Conservation (phyloP, 2,797 vertebrate species). For the Macroramphosus scolopax region DNA sequence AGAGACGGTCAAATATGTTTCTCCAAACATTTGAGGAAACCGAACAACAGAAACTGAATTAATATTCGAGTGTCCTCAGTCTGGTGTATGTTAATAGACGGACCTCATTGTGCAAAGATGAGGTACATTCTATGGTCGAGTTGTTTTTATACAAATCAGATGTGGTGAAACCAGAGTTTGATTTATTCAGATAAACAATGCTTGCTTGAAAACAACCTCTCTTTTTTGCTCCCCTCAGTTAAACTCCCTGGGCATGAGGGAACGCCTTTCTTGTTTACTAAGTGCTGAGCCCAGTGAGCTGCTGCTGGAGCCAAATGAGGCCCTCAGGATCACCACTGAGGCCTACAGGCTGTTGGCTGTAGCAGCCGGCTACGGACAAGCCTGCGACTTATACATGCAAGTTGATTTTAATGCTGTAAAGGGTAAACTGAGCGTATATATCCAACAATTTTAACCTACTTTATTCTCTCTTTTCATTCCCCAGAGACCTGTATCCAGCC, state of each 20-base stretch:
- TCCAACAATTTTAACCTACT: neutral
- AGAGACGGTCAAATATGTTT: too few relatives aligned
- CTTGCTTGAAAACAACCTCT: too few relatives aligned
- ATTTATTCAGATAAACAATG: too few relatives aligned
- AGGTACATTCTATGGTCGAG: too few relatives aligned
- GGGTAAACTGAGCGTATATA: neutral
- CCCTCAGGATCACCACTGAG: conserved; percentile 81
- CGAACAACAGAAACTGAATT: too few relatives aligned
- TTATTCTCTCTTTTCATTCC: conserved; percentile 4
- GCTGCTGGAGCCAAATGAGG: conserved; percentile 81
- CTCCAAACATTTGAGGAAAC: too few relatives aligned
- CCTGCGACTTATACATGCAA: conserved; percentile 87
- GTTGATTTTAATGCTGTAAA: conserved; percentile 5
- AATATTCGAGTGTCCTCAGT: too few relatives aligned
- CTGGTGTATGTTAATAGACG: too few relatives aligned
- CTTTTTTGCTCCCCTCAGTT: conserved; percentile 71
- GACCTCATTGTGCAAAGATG: too few relatives aligned
- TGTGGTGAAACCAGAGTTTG: too few relatives aligned
- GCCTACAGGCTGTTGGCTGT: conserved; percentile 90
- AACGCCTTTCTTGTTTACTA: conserved; percentile 83
- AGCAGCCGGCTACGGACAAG: conserved; percentile 87
- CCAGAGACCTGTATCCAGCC: conserved; percentile 92
- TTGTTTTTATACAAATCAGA: too few relatives aligned
- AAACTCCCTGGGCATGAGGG: conserved; percentile 81
- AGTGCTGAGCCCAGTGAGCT: conserved; percentile 85